Evolutionary conservation across 2,113 vertebrate genomes (phyloP), one percentile per base, ranked within the genome.

Genomic region (Rhinolophus ferrumequinum): DNA sequence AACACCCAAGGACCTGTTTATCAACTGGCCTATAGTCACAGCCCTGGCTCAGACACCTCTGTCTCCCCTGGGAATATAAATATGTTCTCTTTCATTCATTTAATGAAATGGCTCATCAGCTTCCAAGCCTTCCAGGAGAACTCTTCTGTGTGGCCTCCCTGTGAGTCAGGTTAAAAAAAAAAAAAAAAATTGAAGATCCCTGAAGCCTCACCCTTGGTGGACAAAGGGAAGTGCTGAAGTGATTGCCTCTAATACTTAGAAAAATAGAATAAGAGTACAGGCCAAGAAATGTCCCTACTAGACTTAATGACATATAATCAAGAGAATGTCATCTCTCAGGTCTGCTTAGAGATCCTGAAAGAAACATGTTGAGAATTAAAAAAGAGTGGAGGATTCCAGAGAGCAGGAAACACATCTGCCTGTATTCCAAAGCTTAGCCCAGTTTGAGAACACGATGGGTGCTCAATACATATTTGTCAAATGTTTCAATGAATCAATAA

Each of bases 1-100:
- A 96, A 80, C 7, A 70, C 80, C 88, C 88, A 90, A 82, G 69
- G 81, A 70, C n/a, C 6, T 41, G 83, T 93, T 94, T 67, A 88
- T 95, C 82, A 44, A 24, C 19, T 69, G 58, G 35, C 33, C 52
- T 73, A 8, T 24, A 84, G 87, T 69, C 77, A 92, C 58, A 52
- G 41, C 30, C 26, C n/a, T 41, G 26, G 26, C 54, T 81, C 76
- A 76, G 80, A 79, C 50, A 58, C 50, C 84, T 94, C 21, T 1
- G 13, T 58, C 33, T 52, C 33, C 76, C 72, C 28, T 4, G 2
- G 60, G 73, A 28, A 66, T 12, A 44, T 50, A 79, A 91, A 54
- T n/a, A 5, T 81, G 47, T 92, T 94, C 86, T 70, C 62, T 82
- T 90, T 87, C 19, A 54, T 92, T 92, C 92, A 60, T 47, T 91